Conservation (phyloP, 2,888 invertebrate genomes). For the Poecilobothrus nobilitatus region DNA sequence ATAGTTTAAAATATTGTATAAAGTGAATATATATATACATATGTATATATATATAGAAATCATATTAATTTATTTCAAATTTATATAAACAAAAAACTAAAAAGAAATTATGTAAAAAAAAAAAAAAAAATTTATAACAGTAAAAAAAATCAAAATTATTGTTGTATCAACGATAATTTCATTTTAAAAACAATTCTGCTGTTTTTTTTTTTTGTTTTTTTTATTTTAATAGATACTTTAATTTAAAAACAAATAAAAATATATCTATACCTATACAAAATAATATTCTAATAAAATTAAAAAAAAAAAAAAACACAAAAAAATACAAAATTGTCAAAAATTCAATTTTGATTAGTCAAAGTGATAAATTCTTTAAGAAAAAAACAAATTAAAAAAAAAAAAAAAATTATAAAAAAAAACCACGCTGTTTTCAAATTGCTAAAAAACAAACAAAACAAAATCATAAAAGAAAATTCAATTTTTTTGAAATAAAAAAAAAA, state of each 20-base stretch:
- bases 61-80: background rate
- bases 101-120: background rate
- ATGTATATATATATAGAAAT: no score
- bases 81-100: background rate
- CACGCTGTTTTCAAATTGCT: slow-evolving; percentile 4
- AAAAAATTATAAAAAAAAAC: background rate
- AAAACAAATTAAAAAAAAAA: background rate
- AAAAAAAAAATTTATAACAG: background rate
- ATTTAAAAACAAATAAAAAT: background rate
- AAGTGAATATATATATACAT: no score
- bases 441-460: background rate
- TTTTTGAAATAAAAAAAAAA: background rate
- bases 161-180: slow-evolving; percentile 5
- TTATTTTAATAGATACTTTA: background rate
- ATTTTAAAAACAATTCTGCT: no score
- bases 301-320: background rate
- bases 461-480: background rate
- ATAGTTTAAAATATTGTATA: no score
- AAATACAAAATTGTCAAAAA: background rate
- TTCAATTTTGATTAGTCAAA: slow-evolving; percentile 1
- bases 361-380: background rate
- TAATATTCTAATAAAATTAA: no score
- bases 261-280: background rate
- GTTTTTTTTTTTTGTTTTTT: background rate
- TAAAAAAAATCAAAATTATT: background rate